Evolutionary conservation across 2,888 invertebrate genomes (phyloP), one percentile per base, ranked within the genome.

Genomic region (Nematopogon swammerdamellus): DNA sequence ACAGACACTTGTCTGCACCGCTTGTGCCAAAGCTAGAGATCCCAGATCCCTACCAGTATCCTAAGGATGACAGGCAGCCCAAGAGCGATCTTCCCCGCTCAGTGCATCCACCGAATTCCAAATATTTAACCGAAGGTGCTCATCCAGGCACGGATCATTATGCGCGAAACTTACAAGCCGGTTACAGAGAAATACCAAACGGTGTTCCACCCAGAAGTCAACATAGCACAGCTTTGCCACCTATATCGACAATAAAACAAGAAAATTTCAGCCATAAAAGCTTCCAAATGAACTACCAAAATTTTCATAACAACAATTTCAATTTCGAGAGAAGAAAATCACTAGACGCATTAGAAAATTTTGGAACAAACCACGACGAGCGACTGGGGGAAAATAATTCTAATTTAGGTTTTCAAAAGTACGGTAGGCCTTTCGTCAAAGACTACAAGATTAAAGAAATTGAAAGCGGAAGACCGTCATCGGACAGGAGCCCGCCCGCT

Each of bases 241-340:
- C 80, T 20, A 80, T 80, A 60, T 80, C 80, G 5, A 80, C 80
- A 2, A 80, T 81, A 54, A 81, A 81, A 57, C 74, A 80, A 54
- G 80, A 81, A 53, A 72, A 73, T 54, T 76, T 72, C 56, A 65
- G 66, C n/a, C 68, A 67, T 50, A 76, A 72, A 55, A 54, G 62
- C 48, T 68, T 65, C 46, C 53, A 44, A 29, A 44, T 16, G 46
- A 64, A 55, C 54, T 76, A 65, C 57, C 72, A 70, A 51, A 68
- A 67, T 56, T 72, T 68, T 55, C 73, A 68, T 60, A 67, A 20
- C 45, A 44, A 25, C 14, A 14, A 67, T 54, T 69, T 63, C 60
- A 59, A 67, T 45, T 70, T 63, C 55, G 74, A 74, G 50, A 64
- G 65, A 56, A 65, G 66, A 56, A 19, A 18, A 11, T 61, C 36